Evolutionary conservation across 2,888 invertebrate species (phyloP), one percentile per base, ranked within the genome.

Genomic region (Stenodera caucasica): DNA sequence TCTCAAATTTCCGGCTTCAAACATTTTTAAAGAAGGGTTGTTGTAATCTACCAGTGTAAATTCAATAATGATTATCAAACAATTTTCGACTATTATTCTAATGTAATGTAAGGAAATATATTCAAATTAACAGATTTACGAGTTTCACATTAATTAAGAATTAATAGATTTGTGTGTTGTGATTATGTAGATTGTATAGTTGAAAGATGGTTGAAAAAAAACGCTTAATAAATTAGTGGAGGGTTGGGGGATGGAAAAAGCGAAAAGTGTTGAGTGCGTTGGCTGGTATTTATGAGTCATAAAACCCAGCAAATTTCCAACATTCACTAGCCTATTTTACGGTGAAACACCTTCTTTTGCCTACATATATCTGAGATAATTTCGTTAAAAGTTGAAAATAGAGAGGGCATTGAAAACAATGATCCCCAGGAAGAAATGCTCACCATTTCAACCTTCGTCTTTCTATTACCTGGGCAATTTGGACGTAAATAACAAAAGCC

Each of bases 331-430:
- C 62, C 66, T 64, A 68, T 66, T 67, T 67, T 67, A 67, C 61
- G 60, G 64, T 57, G 64, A 45, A 45, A 45, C 21, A 45, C 45
- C 45, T 11, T 11, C 21, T 45, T 63, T 67, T 60, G 64, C 64
- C 64, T 65, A 68, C 67, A 67, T 67, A 71, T 66, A 69, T 66
- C 67, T 58, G 58, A 62, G 65, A 66, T 70, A 69, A 70, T 71
- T 70, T 65, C 64, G 67, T 68, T 68, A 67, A 71, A 66, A 45
- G 18, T 21, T 12, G 45, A 40, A 40, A 18, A 18, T 8, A 18
- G 37, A 9, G 62, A 68, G 66, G 62, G 65, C 66, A 70, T 66
- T 65, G 68, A 67, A 71, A 69, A 68, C 70, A 71, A 71, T 69
- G 70, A 70, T 64, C n/a, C 66, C 63, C 60, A 49, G 67, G 64